Conservation (phyloP, 2,113 vertebrate species). For the Herpetotheres cachinnans region DNA sequence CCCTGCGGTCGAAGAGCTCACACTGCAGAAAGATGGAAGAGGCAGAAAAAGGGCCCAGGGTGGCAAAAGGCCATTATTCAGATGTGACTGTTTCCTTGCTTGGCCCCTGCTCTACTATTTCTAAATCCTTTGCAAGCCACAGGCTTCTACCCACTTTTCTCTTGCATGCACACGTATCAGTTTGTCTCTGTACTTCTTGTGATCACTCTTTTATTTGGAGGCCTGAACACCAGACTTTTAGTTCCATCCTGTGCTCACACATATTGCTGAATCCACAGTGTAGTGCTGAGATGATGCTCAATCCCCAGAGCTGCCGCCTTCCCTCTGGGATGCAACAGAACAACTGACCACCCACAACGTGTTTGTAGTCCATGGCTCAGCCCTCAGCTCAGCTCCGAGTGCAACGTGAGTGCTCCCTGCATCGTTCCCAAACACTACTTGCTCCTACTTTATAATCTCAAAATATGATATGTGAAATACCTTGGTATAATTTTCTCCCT, state of each 20-base stretch:
- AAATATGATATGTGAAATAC: background rate
- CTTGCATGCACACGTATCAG: fast-evolving
- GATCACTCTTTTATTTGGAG: background rate
- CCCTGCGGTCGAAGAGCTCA: background rate
- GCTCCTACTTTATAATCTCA: background rate
- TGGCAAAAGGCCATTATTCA: background rate
- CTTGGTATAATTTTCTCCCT: background rate
- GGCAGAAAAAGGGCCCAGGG: background rate
- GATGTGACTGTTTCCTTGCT: background rate
- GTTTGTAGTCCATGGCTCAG: fast-evolving
- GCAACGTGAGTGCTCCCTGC: background rate
- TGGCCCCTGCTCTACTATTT: background rate
- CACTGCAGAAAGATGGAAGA: fast-evolving
- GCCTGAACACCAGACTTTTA: background rate
- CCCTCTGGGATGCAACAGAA: background rate
- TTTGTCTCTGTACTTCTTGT: background rate
- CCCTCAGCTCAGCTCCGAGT: fast-evolving
- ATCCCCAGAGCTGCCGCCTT: background rate
- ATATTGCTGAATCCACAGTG: background rate
- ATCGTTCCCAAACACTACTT: background rate
- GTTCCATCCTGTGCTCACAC: background rate
- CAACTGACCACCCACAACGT: background rate
- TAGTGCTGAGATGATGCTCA: fast-evolving
- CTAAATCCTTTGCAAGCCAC: background rate
- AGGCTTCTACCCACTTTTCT: background rate